These are phyloP conservation scores for Microcebus griseorufus DNA, from an alignment of 2,113 vertebrate species.

Conservation along the genomic window DNA sequence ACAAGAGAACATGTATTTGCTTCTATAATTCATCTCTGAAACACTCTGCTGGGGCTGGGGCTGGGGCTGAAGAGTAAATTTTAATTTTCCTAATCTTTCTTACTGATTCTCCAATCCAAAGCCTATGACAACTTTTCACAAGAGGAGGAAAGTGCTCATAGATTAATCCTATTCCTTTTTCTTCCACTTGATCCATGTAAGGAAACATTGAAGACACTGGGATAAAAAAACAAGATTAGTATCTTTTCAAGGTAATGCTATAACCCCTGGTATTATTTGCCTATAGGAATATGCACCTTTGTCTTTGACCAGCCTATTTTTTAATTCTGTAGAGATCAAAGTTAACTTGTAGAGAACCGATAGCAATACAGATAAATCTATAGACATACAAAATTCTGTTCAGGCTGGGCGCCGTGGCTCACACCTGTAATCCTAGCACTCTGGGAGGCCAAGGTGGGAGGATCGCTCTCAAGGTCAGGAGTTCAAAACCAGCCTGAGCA, in stretches of 20 bases:
- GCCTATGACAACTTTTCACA: background rate
- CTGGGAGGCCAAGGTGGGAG: no score
- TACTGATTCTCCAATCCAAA: background rate
- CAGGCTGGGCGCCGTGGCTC: no score
- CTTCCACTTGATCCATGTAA: background rate
- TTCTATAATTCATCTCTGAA: background rate
- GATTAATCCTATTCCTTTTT: background rate
- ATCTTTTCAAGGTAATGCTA: background rate
- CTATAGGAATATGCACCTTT: background rate
- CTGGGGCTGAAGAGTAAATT: background rate
- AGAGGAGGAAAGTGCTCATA: background rate
- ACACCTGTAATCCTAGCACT: no score
- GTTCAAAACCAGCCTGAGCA: no score
- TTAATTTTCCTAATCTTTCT: background rate
- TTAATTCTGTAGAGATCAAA: background rate
- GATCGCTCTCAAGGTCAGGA: no score
- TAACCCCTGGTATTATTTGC: background rate
- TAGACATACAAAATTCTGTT: background rate
- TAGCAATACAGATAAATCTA: background rate
- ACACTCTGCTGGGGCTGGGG: background rate
- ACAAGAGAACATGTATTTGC: background rate
- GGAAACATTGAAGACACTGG: background rate
- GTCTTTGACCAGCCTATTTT: background rate
- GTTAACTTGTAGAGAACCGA: conserved; percentile 1
- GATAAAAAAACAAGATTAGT: background rate